Conservation (phyloP, 2,113 vertebrate genomes). For the Trogon surrucura region DNA sequence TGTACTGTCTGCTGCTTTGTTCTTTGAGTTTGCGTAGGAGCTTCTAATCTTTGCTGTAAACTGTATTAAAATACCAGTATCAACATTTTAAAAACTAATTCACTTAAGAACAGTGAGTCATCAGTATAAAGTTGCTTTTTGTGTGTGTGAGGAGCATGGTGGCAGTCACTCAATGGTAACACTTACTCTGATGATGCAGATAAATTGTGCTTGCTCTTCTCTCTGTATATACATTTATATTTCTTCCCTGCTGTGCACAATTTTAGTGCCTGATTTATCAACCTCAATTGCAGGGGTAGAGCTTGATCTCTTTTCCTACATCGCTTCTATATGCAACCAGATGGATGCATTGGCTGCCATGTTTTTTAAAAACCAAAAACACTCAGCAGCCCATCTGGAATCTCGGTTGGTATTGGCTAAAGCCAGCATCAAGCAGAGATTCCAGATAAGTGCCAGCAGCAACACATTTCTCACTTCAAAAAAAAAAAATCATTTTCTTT, state of each 20-base stretch:
- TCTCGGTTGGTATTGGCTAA: slow-evolving; percentile 63
- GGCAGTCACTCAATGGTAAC: slow-evolving; percentile 59
- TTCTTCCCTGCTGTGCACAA: slow-evolving; percentile 56
- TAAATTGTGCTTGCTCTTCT: slow-evolving; percentile 68
- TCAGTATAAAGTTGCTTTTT: slow-evolving; percentile 10
- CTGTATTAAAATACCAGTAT: slow-evolving; percentile 49
- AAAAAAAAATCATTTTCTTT: slow-evolving; percentile 6
- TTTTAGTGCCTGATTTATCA: slow-evolving; percentile 73
- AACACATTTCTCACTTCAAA: slow-evolving; percentile 15
- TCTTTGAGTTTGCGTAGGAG: background rate
- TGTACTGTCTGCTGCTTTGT: background rate
- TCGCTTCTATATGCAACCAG: slow-evolving; percentile 65
- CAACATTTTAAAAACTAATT: slow-evolving; percentile 28
- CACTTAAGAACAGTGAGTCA: slow-evolving; percentile 39
- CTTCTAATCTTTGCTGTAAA: slow-evolving; percentile 18
- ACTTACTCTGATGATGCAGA: slow-evolving; percentile 59
- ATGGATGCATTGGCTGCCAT: slow-evolving; percentile 76
- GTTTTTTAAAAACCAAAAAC: slow-evolving; percentile 73
- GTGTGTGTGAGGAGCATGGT: background rate
- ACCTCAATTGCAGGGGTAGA: slow-evolving; percentile 55
- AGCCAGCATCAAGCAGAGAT: slow-evolving; percentile 57
- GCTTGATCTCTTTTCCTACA: slow-evolving; percentile 44
- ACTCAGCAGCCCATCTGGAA: slow-evolving; percentile 72
- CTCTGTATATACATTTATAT: slow-evolving; percentile 58
- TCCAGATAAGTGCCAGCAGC: slow-evolving; percentile 57